Percentiles rank a stretch among this genome's conserved stretches.
These are phyloP conservation scores for Orussus abietinus DNA, from an alignment of 1,140 invertebrate species.

Conservation along the genomic window DNA sequence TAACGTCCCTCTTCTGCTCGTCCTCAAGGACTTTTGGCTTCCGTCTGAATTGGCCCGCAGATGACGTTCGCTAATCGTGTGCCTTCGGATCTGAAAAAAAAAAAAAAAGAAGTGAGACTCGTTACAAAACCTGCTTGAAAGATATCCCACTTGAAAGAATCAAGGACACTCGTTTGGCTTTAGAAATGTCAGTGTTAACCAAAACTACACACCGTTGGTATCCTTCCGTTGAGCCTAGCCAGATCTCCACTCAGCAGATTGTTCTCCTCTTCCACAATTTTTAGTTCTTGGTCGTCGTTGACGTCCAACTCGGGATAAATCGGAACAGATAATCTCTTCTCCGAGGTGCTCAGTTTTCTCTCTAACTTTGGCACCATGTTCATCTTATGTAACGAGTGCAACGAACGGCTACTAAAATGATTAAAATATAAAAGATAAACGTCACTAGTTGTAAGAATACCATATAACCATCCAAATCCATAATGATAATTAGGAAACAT, in stretches of 20 bases:
- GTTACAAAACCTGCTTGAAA: too few relatives aligned
- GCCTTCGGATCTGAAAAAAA: constrained; percentile 52
- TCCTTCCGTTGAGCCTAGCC: constrained; percentile 41
- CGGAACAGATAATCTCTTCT: constrained; percentile 46
- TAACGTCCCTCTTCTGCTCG: constrained; percentile 32
- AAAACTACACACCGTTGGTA: constrained; percentile 41
- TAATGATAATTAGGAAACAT: too few relatives aligned
- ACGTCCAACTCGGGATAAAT: constrained; percentile 41
- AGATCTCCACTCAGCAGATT: constrained; percentile 44
- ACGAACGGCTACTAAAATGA: constrained; percentile 30
- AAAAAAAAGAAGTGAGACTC: neutral
- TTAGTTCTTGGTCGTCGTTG: constrained; percentile 36
- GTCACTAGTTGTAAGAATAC: too few relatives aligned
- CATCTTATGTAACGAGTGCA: constrained; percentile 42
- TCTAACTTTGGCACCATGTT: constrained; percentile 30
- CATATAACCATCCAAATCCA: too few relatives aligned
- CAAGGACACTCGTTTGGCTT: too few relatives aligned
- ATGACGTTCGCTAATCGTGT: constrained; percentile 57
- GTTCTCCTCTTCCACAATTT: constrained; percentile 44
- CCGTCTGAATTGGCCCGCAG: constrained; percentile 47
- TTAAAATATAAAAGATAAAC: constrained; percentile 5
- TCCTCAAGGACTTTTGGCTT: constrained; percentile 44
- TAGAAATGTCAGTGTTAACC: too few relatives aligned
- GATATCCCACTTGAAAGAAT: too few relatives aligned
- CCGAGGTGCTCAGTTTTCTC: constrained; percentile 31